phyloP scores from a whole-genome alignment of 1,140 invertebrate species.

The Mesaphorura yosii region DNA sequence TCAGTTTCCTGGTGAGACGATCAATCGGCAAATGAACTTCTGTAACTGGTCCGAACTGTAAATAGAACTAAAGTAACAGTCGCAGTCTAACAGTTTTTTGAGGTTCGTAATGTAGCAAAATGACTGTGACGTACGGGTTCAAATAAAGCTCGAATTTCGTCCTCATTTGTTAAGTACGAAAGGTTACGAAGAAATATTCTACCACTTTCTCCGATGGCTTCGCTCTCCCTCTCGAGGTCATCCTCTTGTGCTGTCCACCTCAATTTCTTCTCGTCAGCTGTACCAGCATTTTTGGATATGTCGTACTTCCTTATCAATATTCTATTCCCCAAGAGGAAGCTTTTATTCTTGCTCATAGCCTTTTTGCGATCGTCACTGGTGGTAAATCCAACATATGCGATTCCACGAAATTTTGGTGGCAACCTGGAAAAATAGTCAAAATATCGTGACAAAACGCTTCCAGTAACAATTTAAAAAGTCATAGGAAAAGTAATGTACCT shows the following conservation, averaged over 20 bases:
- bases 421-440: constrained; percentile 41
- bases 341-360: constrained; percentile 72
- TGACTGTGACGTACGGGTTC: constrained; percentile 53
- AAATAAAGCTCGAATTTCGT: constrained; percentile 74
- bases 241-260: constrained; percentile 57
- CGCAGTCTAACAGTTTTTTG: too few species aligned
- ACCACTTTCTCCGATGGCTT: constrained; percentile 78
- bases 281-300: constrained; percentile 31
- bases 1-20: constrained; percentile 62
- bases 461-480: not conserved
- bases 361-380: constrained; percentile 67
- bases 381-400: constrained; percentile 82
- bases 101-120: not conserved
- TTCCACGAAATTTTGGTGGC: constrained; percentile 62
- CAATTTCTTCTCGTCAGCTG: constrained; percentile 34
- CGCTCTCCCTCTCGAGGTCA: constrained; percentile 52
- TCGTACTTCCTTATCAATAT: constrained; percentile 36
- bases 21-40: constrained; percentile 88
- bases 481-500: constrained; percentile 27
- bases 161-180: constrained; percentile 74
- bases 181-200: constrained; percentile 91
- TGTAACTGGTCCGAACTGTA: constrained; percentile 58
- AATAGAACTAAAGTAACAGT: constrained; percentile 11
- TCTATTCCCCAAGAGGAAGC: constrained; percentile 44
- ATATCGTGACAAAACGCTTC: not conserved